Evolutionary conservation across 2,797 vertebrate genomes (phyloP).

Genomic region (Antrozous pallidus): DNA sequence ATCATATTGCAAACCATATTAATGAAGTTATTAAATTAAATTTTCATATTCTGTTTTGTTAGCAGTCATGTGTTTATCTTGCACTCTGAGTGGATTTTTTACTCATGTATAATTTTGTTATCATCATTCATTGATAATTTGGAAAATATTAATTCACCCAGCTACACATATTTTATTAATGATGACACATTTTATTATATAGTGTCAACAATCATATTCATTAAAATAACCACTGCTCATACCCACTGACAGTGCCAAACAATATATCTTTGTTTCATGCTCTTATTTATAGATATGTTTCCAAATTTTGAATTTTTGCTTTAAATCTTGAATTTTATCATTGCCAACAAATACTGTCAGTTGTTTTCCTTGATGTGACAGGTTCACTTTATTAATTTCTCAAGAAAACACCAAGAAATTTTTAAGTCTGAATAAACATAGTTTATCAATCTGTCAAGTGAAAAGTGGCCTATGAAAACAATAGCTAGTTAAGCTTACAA

Average conservation of each 20-base stretch:
- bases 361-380: slow-evolving; percentile 1
- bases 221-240: neutral
- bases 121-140: neutral
- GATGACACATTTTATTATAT: neutral
- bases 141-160: neutral
- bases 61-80: neutral
- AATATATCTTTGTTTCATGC: neutral
- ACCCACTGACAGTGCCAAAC: no score
- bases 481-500: neutral
- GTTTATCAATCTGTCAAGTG: neutral
- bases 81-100: neutral
- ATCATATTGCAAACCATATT: neutral
- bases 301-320: slow-evolving; percentile 21
- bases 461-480: neutral
- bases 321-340: neutral
- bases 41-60: slow-evolving; percentile 5
- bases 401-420: neutral
- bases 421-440: neutral
- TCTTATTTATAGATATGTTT: neutral
- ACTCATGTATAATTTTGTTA: neutral
- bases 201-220: neutral
- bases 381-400: slow-evolving; percentile 2
- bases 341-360: neutral
- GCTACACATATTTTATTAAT: neutral
- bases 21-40: neutral